Percentiles rank a stretch among this genome's conserved stretches.
Conservation (phyloP, 2,797 vertebrate genomes). For the Hemibagrus guttatus region DNA sequence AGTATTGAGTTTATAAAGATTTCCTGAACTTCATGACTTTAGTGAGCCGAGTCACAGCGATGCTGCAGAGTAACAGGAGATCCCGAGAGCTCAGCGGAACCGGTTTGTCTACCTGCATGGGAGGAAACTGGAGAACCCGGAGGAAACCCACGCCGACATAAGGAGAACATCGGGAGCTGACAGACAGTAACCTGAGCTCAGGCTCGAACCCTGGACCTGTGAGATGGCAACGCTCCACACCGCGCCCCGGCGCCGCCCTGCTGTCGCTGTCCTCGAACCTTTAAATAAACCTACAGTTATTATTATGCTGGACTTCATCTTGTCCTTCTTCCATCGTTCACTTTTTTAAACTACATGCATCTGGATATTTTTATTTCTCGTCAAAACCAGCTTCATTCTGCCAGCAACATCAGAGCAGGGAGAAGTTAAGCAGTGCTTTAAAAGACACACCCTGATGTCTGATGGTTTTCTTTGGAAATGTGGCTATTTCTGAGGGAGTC, state of each 20-base stretch:
- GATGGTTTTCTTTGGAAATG: constrained; percentile 5
- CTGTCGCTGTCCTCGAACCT: background rate
- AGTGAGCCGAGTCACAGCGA: background rate
- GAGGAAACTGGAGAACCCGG: background rate
- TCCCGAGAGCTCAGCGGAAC: no score
- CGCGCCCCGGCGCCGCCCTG: background rate
- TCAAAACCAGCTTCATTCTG: background rate
- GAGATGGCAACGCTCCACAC: background rate
- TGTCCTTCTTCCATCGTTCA: background rate
- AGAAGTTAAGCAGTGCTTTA: constrained; percentile 3
- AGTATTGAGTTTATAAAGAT: background rate
- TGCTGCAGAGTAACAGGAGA: background rate
- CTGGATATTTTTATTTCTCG: constrained; percentile 16
- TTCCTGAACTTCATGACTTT: background rate
- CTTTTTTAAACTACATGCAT: background rate
- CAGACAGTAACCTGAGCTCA: no score
- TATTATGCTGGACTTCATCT: background rate
- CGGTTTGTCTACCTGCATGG: background rate
- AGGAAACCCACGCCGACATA: background rate
- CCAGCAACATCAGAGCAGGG: constrained; percentile 9
- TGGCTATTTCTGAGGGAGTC: background rate
- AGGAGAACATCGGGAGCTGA: background rate
- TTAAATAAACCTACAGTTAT: constrained; percentile 10
- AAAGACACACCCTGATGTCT: background rate
- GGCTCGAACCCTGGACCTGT: background rate